A percentile compares a stretch with the other conserved stretches of the same genome.
Conservation (phyloP, 2,113 vertebrate genomes). For the Rissa tridactyla region DNA sequence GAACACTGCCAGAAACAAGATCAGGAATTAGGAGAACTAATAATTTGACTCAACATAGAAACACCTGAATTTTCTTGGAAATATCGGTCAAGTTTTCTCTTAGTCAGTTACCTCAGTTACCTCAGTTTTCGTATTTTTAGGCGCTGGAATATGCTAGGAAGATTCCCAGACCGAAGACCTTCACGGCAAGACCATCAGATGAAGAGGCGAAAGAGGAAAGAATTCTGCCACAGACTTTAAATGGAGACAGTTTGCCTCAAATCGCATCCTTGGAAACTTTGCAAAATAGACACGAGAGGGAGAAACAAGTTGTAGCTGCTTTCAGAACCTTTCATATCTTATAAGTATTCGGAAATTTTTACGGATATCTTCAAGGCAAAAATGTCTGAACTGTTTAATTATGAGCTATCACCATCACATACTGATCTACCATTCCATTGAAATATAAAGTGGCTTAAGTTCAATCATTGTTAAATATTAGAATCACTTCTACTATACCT, state of each 20-base stretch:
- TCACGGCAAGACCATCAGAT: neutral
- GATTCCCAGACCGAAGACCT: slow-evolving; percentile 79
- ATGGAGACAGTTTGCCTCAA: slow-evolving; percentile 56
- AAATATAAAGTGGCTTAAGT: neutral
- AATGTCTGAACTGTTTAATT: neutral
- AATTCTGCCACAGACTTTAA: neutral
- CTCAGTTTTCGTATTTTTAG: slow-evolving; percentile 60
- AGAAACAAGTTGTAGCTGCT: slow-evolving; percentile 82
- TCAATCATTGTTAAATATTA: neutral
- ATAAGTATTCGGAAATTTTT: neutral
- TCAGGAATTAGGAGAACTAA: neutral
- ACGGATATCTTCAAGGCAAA: neutral
- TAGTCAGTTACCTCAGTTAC: neutral
- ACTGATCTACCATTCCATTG: neutral
- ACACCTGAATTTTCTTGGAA: neutral
- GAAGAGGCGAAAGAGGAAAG: slow-evolving; percentile 18
- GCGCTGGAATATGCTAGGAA: slow-evolving; percentile 90
- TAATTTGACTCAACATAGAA: neutral
- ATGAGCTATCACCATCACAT: neutral
- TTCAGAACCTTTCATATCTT: slow-evolving; percentile 75
- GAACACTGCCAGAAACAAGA: neutral
- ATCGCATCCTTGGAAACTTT: slow-evolving; percentile 77
- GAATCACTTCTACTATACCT: neutral
- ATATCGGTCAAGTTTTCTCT: neutral
- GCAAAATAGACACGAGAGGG: slow-evolving; percentile 81